These are phyloP conservation scores for Tipula vernalis DNA, from an alignment of 2,888 invertebrate genomes.

Conservation along the genomic window DNA sequence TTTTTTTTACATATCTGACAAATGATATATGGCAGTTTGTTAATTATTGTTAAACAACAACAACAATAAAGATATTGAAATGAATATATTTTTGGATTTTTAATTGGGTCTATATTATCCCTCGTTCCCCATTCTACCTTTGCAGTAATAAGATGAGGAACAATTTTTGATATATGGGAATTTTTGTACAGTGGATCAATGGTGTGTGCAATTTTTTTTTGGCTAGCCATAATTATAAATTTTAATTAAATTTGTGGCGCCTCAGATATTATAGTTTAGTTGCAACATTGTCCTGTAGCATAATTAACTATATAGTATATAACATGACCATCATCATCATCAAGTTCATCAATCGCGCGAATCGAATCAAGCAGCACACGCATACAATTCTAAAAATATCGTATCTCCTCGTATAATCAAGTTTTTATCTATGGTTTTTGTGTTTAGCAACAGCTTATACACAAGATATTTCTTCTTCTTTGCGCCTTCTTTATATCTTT, in stretches of 20 bases:
- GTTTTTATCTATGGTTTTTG: not conserved
- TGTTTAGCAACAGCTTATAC: not conserved
- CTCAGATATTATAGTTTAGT: not conserved
- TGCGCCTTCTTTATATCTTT: not conserved
- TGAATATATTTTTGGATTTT: not conserved
- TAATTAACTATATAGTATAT: not conserved
- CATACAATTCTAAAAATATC: not conserved
- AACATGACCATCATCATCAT: not conserved
- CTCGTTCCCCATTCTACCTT: not conserved
- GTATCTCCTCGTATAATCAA: not conserved
- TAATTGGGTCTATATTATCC: not conserved
- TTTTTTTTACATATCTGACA: not conserved
- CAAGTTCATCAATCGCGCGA: not conserved
- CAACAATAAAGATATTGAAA: not conserved
- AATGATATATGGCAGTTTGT: conserved; percentile 4
- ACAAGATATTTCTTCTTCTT: not conserved
- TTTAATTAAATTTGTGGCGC: not conserved
- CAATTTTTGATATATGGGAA: not conserved
- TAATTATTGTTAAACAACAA: not conserved
- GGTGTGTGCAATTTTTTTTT: not conserved
- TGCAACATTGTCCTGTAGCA: not conserved
- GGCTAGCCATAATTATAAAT: not conserved
- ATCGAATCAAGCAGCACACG: not conserved
- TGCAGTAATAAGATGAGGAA: not conserved
- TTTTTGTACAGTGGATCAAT: not conserved